Evolutionary conservation across 1,140 invertebrate genomes (phyloP).

Genomic region (Drosophila littoralis): DNA sequence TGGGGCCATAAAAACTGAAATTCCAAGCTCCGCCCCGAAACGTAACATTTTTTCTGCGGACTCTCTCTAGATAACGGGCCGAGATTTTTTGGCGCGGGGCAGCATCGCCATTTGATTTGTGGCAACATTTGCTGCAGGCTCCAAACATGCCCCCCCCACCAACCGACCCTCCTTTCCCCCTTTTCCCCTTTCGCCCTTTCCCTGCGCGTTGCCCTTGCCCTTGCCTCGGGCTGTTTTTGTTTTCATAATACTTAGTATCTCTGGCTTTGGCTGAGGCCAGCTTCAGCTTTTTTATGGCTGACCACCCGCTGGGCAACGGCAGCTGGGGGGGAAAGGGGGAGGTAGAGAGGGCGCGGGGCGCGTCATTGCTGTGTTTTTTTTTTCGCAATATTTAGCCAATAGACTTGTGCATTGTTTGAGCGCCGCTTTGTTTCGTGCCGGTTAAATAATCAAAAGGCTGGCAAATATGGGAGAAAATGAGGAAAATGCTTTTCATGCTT

Average conservation of each 20-base stretch:
- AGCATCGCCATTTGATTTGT: constrained; percentile 52
- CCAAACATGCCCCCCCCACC: neutral
- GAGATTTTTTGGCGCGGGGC: constrained; percentile 37
- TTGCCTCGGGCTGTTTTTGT: too few species aligned
- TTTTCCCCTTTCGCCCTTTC: neutral
- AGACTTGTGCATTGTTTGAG: constrained; percentile 69
- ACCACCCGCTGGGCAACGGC: constrained; percentile 29
- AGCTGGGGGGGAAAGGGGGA: too few species aligned
- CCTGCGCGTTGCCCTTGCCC: too few species aligned
- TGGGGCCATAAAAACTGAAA: constrained; percentile 67
- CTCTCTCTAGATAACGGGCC: constrained; percentile 48
- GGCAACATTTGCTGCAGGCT: constrained; percentile 55
- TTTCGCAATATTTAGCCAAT: constrained; percentile 77
- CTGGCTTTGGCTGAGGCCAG: neutral
- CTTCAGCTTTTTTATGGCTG: constrained; percentile 42
- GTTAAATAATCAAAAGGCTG: constrained; percentile 46
- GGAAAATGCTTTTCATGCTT: constrained; percentile 34
- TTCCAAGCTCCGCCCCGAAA: constrained; percentile 21
- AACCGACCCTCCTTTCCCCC: neutral
- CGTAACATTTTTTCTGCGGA: neutral
- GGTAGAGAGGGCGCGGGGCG: neutral
- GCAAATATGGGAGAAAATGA: constrained; percentile 10
- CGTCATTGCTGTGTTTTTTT: constrained; percentile 9
- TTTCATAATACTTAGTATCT: constrained; percentile 12
- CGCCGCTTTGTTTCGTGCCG: constrained; percentile 61